phyloP scores from a whole-genome alignment of 2,113 vertebrate genomes.

The Lepisosteus oculatus region DNA sequence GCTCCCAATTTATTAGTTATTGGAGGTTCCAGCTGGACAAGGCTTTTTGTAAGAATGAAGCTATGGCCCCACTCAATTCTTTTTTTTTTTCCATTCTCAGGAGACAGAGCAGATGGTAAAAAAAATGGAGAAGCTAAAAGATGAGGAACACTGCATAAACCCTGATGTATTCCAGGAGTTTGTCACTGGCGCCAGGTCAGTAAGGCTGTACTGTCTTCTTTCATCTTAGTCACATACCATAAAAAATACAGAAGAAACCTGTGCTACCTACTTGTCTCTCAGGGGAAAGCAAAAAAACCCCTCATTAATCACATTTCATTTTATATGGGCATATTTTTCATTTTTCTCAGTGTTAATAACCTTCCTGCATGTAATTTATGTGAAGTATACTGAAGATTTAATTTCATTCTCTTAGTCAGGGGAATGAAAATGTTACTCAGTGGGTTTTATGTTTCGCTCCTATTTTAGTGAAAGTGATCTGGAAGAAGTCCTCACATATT shows the following conservation, averaged over 20 bases:
- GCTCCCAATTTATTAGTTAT: not conserved
- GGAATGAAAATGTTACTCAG: too few relatives aligned
- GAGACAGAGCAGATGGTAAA: slow-evolving; percentile 84
- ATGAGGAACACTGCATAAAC: slow-evolving; percentile 74
- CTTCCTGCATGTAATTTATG: too few relatives aligned
- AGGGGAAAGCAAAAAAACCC: not conserved
- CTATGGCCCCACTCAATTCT: not conserved
- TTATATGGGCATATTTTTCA: too few relatives aligned
- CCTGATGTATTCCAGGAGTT: slow-evolving; percentile 80
- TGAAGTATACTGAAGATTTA: too few relatives aligned
- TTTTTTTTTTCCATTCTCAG: slow-evolving; percentile 52
- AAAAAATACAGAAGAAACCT: slow-evolving; percentile 10
- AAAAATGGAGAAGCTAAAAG: slow-evolving; percentile 63
- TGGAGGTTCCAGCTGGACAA: slow-evolving; percentile 5
- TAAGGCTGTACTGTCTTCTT: slow-evolving; percentile 15
- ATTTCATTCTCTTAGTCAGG: too few relatives aligned
- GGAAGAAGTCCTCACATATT: slow-evolving; percentile 92
- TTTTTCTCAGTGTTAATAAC: too few relatives aligned
- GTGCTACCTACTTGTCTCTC: not conserved
- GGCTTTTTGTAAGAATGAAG: not conserved
- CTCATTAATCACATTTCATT: not conserved
- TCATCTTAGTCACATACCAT: slow-evolving; percentile 17
- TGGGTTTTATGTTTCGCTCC: slow-evolving; percentile 38
- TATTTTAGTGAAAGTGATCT: slow-evolving; percentile 83
- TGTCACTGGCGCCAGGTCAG: slow-evolving; percentile 82